Conservation (phyloP, 1,140 invertebrate species). For the Zaprionus lachaisei region DNA sequence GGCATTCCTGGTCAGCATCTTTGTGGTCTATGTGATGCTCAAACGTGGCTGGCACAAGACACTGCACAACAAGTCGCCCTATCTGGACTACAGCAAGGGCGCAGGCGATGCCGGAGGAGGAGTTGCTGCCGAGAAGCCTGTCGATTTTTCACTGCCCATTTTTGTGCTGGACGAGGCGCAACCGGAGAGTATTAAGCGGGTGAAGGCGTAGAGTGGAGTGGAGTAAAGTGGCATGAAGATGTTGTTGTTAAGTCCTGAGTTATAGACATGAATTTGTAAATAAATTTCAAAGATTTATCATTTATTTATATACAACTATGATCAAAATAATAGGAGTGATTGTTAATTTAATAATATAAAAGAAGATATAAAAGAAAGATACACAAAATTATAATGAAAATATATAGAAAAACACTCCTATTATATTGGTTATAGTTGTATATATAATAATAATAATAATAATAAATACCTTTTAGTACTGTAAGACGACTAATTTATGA, state of each 20-base stretch:
- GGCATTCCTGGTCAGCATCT: constrained; percentile 81
- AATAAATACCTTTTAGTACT: constrained; percentile 52
- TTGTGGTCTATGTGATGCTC: constrained; percentile 82
- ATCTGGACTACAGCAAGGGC: constrained; percentile 38
- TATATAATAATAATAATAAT: constrained; percentile 29
- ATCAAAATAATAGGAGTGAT: no score
- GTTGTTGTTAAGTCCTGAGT: constrained; percentile 49
- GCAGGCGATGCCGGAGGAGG: not conserved
- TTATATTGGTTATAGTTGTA: constrained; percentile 15
- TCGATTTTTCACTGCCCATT: constrained; percentile 79
- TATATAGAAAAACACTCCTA: no score
- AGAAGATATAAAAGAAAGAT: no score
- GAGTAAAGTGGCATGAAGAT: not conserved
- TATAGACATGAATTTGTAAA: constrained; percentile 76
- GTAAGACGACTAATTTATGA: constrained; percentile 79
- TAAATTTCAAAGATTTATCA: constrained; percentile 37
- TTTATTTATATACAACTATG: constrained; percentile 6
- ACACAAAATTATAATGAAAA: no score
- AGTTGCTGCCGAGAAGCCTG: constrained; percentile 53
- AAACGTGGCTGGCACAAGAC: constrained; percentile 71
- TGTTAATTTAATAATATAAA: no score
- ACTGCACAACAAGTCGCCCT: constrained; percentile 29
- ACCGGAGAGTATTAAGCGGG: constrained; percentile 56
- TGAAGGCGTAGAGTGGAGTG: constrained; percentile 58
- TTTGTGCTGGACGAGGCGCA: constrained; percentile 73